Conservation (phyloP, 1,140 invertebrate species). For the Druon quercuslanigerum region DNA sequence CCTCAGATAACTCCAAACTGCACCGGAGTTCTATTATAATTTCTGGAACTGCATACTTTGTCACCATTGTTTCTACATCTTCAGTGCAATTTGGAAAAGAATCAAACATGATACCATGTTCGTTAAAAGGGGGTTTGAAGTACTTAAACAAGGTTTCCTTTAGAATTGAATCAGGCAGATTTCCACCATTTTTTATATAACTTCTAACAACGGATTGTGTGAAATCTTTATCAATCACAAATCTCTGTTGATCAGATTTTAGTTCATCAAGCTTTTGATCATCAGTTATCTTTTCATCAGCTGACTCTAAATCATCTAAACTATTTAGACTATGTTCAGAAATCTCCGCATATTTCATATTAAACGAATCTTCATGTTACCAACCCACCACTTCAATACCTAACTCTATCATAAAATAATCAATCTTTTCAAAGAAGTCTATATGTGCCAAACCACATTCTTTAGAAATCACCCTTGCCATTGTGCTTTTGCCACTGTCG, state of each 20-base stretch:
- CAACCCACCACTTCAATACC: conserved; percentile 53
- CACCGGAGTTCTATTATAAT: conserved; percentile 73
- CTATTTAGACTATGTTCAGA: neutral
- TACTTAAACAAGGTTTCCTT: conserved; percentile 69
- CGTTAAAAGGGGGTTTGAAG: conserved; percentile 69
- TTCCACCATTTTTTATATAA: conserved; percentile 71
- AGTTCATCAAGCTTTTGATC: conserved; percentile 26
- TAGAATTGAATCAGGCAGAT: conserved; percentile 65
- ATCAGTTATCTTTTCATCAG: conserved; percentile 39
- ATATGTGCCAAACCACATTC: conserved; percentile 76
- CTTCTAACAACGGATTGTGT: conserved; percentile 47
- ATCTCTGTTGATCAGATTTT: conserved; percentile 33
- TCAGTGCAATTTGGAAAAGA: conserved; percentile 75
- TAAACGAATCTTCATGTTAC: conserved; percentile 65
- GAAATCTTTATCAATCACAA: conserved; percentile 15
- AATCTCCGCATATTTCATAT: neutral
- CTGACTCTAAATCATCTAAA: neutral
- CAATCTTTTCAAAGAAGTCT: conserved; percentile 70
- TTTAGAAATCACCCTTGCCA: conserved; percentile 72
- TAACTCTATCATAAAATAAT: conserved; percentile 38
- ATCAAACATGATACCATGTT: conserved; percentile 76
- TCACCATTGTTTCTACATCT: conserved; percentile 74
- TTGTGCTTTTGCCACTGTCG: conserved; percentile 75
- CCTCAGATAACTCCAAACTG: conserved; percentile 60
- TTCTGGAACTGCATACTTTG: conserved; percentile 76